Base-by-base conservation (phyloP, 1,140 invertebrate genomes). In the Drosophila albomicans region DNA sequence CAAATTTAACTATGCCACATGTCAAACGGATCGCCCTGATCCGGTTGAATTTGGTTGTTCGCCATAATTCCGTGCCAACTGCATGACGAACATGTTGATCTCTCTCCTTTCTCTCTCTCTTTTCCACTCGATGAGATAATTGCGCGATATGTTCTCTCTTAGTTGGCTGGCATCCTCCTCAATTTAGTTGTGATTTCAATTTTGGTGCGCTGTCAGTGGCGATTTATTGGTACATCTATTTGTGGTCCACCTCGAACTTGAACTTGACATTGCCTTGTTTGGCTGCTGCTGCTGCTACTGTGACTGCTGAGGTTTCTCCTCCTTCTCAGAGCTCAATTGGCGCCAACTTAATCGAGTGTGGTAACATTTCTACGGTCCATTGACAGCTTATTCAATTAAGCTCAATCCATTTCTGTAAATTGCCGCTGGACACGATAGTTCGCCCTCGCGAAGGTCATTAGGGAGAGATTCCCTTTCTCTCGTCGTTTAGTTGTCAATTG, bases 11-110 rank as follows among this genome's bases (percentile, higher is more conserved):
- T 56, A 10, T 52, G 59, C 32, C 20, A 32, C 41, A 43, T 43
- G 41, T 43, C 41, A 43, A 43, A 10, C 62, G 65, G 65, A 45
- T 74, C 67, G 54, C 54, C 62, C 56, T 59, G 80, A 87, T 88
- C 82, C 66, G 84, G 76, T 74, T 79, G 66, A 86, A 82, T 70
- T 79, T 80, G 82, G 82, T 76, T 84, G 81, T 59, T 52, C 61
- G 48, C 78, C 58, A 70, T 70, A 65, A 54, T 49, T 63, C 64
- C 48, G 77, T 86, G 84, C 75, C 72, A 75, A 70, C 35, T 59
- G 38, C 51, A 63, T 67, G 64, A 54, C 51, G 15, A 13, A 13
- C 5, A 16, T 51, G 13, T 25, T 43, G 41, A 6, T 13, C 16
- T 41, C 20, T 25, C 8, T 16, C 5, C 41, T 16, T 11, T 11